Conservation (phyloP, 2,113 vertebrate species). For the Bos indicus region DNA sequence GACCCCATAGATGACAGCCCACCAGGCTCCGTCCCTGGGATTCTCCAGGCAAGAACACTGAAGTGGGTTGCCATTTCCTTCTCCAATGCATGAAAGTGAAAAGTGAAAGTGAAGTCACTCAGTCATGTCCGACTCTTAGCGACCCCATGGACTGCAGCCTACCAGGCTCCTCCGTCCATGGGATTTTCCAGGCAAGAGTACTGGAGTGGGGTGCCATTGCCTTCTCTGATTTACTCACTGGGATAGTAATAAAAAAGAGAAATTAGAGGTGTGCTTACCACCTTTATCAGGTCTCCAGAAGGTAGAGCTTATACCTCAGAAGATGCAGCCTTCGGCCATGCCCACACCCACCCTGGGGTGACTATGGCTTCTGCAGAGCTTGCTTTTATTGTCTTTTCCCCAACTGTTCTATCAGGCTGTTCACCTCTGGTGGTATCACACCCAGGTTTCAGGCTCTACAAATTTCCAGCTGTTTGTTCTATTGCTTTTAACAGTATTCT, state of each 20-base stretch:
- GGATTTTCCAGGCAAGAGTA: too few species aligned
- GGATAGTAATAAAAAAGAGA: not conserved
- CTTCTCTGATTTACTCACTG: not conserved
- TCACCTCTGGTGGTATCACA: not conserved
- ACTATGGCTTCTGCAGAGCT: not conserved
- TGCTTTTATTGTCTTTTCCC: not conserved
- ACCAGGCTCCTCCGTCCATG: too few species aligned
- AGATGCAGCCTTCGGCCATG: not conserved
- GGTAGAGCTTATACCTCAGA: not conserved
- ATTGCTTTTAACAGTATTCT: not conserved
- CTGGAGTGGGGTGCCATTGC: too few species aligned
- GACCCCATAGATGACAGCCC: too few species aligned
- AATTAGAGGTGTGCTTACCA: not conserved
- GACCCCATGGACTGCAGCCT: too few species aligned
- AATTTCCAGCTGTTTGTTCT: not conserved
- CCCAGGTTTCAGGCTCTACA: not conserved
- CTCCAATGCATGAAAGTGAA: too few species aligned
- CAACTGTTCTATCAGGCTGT: not conserved
- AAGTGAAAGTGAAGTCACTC: too few species aligned
- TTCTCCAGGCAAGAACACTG: too few species aligned
- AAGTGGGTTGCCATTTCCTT: too few species aligned
- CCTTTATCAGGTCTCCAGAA: not conserved
- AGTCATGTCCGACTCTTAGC: accelerated
- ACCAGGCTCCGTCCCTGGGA: too few species aligned
- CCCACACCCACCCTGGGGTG: not conserved